Conservation (phyloP, 2,797 vertebrate genomes). For the Sebastes nivosus region DNA sequence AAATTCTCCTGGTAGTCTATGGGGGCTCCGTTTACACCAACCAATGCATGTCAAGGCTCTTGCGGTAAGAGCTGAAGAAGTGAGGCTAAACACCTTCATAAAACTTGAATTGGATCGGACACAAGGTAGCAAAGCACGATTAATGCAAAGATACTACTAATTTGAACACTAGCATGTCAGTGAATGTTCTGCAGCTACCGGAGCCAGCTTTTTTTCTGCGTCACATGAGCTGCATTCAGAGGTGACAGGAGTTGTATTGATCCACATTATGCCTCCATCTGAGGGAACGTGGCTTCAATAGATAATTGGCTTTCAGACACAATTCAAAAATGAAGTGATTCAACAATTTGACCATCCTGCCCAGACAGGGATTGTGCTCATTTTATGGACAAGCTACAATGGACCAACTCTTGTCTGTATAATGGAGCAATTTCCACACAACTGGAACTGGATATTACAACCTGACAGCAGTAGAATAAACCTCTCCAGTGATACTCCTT, state of each 20-base stretch:
- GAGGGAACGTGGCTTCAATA: background rate
- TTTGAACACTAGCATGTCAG: background rate
- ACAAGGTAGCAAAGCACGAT: too few relatives aligned
- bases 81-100: background rate
- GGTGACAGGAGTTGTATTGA: background rate
- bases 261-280: too few relatives aligned
- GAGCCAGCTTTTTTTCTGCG: too few relatives aligned
- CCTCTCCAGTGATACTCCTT: background rate
- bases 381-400: background rate
- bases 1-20: too few relatives aligned
- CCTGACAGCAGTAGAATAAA: background rate
- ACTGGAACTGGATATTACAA: background rate
- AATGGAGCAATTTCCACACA: background rate
- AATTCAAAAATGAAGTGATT: background rate
- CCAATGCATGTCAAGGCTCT: background rate
- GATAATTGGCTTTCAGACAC: background rate
- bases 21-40: too few relatives aligned
- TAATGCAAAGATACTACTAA: background rate
- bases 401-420: background rate
- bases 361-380: background rate
- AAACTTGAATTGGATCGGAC: too few relatives aligned
- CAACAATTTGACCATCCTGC: background rate
- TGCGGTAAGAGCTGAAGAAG: background rate
- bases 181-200: too few relatives aligned
- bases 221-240: background rate